A percentile compares a stretch with the other conserved stretches of the same genome.
Conservation (phyloP, 2,888 invertebrate genomes). For the Celastrina argiolus region DNA sequence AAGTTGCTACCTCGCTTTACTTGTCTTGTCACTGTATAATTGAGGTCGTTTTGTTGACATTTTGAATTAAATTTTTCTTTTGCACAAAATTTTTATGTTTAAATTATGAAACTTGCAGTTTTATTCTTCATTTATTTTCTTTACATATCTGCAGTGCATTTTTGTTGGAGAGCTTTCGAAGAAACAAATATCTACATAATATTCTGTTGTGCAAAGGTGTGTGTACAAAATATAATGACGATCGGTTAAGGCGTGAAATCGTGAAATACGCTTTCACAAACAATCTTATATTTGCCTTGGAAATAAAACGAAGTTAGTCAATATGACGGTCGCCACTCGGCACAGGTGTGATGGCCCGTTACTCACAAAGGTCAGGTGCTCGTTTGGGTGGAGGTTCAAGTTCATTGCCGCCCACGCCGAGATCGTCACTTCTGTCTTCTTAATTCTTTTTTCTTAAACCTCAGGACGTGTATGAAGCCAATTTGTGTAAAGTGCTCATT, state of each 20-base stretch:
- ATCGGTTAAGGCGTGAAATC: slow-evolving; percentile 5
- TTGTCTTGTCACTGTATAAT: slow-evolving; percentile 10
- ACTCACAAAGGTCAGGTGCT: slow-evolving; percentile 51
- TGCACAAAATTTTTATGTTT: too few relatives aligned
- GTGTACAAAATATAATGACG: slow-evolving; percentile 4
- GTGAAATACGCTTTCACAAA: slow-evolving; percentile 13
- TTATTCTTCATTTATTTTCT: too few relatives aligned
- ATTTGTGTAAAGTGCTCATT: not conserved
- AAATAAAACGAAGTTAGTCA: not conserved
- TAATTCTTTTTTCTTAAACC: not conserved
- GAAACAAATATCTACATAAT: not conserved
- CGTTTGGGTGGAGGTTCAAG: slow-evolving; percentile 43
- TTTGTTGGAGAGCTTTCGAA: not conserved
- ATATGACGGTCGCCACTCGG: not conserved
- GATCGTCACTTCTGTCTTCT: not conserved
- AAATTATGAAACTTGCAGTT: too few relatives aligned
- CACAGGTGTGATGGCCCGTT: slow-evolving; percentile 8
- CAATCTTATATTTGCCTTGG: slow-evolving; percentile 1
- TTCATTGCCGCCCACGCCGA: slow-evolving; percentile 41
- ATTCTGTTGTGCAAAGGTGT: not conserved
- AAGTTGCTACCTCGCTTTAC: slow-evolving; percentile 29
- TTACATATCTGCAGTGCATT: not conserved
- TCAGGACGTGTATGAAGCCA: not conserved
- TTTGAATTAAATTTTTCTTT: not conserved
- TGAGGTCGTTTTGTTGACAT: not conserved